A percentile compares a stretch with the other conserved stretches of the same genome.
phyloP scores from a whole-genome alignment of 1,140 invertebrate species.

The Drosophila watanabei region DNA sequence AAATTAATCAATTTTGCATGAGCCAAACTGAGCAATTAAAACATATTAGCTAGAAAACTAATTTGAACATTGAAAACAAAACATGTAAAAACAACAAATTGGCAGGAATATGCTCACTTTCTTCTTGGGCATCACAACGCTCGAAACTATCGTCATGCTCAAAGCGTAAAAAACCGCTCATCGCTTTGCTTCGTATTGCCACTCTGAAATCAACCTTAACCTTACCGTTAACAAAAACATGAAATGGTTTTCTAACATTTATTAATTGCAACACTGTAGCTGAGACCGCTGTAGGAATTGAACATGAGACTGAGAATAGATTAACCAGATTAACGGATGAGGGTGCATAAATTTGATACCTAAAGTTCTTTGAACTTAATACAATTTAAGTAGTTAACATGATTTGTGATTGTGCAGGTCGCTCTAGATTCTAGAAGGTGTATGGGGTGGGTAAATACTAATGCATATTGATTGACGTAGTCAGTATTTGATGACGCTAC shows the following conservation, averaged over 20 bases:
- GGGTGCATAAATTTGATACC: slow-evolving; percentile 23
- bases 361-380: slow-evolving; percentile 64
- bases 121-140: no score
- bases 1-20: no score
- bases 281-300: slow-evolving; percentile 35
- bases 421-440: slow-evolving; percentile 58
- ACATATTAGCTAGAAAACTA: no score
- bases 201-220: neutral
- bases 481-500: slow-evolving; percentile 39
- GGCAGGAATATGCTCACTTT: no score
- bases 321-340: slow-evolving; percentile 26
- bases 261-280: slow-evolving; percentile 40
- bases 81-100: no score
- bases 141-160: no score
- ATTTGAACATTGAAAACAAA: no score
- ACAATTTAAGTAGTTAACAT: slow-evolving; percentile 27
- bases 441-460: slow-evolving; percentile 47
- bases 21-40: no score
- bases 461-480: slow-evolving; percentile 46
- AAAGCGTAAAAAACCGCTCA: neutral
- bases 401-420: slow-evolving; percentile 71
- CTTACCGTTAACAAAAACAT: neutral
- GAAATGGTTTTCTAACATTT: slow-evolving; percentile 42
- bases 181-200: neutral
- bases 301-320: slow-evolving; percentile 50